Evolutionary conservation across 1,140 invertebrate species (phyloP), one percentile per base, ranked within the genome.

Genomic region (Cepaea nemoralis): DNA sequence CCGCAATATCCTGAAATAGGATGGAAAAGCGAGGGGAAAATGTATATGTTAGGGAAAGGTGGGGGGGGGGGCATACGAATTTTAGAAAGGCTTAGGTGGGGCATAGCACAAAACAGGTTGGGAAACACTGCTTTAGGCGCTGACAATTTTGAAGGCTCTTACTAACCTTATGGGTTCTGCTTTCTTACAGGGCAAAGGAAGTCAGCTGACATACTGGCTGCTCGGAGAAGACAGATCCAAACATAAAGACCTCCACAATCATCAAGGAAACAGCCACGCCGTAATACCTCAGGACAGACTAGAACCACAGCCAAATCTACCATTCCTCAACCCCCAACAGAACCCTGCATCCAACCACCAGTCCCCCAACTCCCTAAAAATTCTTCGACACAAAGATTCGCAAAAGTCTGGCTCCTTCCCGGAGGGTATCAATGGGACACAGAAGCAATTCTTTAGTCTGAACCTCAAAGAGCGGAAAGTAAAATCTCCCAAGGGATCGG

Each of bases 161-260:
- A n/a, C n/a, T n/a, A n/a, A n/a, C n/a, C n/a, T n/a, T n/a, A n/a
- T n/a, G n/a, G n/a, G n/a, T n/a, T n/a, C n/a, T n/a, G n/a, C n/a
- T n/a, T n/a, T n/a, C 73, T 85, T 84, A 31, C 80, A 90, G 90
- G 91, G 91, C 12, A 91, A 91, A 84, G 91, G 91, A 22, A 86
- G 88, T 50, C 66, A 89, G 55, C 84, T 86, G 31, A 91, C 91
- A 0, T 91, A 88, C 82, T 91, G 90, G 89, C 74, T 91, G 42
- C 45, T 86, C n/a, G 83, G 82, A 19, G 90, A 91, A 82, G 85
- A 90, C 39, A 66, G 82, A 37, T 16, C 55, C 27, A 81, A 88
- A 6, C 78, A 87, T 6, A 74, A 0, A 24, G 42, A 45, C 71
- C 6, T 31, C n/a, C 42, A n/a, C 2, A 2, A 27, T 1, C 70